Percentiles rank a stretch among this genome's conserved stretches.
Evolutionary conservation across 1,140 invertebrate genomes (phyloP).

Genomic region (Myzus persicae): DNA sequence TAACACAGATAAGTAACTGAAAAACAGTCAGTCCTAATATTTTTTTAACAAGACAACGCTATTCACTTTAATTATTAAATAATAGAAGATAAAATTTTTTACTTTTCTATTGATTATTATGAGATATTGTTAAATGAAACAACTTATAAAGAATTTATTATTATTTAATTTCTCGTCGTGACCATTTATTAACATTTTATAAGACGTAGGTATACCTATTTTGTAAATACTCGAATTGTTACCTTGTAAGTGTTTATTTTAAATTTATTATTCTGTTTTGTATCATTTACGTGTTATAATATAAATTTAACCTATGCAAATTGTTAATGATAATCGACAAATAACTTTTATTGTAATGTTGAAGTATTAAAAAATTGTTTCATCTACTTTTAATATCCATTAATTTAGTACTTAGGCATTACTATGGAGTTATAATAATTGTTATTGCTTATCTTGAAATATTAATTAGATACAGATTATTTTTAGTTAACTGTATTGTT

Average conservation of each 20-base stretch:
- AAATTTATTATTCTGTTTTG: background rate
- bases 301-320: too few relatives aligned
- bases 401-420: background rate
- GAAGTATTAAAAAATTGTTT: background rate
- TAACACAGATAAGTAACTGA: conserved; percentile 9
- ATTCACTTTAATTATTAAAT: background rate
- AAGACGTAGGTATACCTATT: background rate
- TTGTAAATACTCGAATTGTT: background rate
- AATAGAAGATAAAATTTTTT: background rate
- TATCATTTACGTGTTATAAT: background rate
- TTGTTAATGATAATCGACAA: too few relatives aligned
- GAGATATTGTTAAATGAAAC: background rate
- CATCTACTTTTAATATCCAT: background rate
- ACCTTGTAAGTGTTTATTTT: background rate
- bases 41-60: background rate
- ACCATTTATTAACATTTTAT: background rate
- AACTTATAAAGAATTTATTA: background rate
- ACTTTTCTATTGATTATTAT: background rate
- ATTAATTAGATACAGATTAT: background rate
- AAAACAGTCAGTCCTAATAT: background rate
- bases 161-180: background rate
- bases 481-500: too few relatives aligned
- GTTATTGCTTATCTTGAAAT: background rate
- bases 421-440: background rate
- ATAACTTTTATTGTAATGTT: background rate